phyloP scores from a whole-genome alignment of 2,888 invertebrate species.

The Megastigmus dorsalis region DNA sequence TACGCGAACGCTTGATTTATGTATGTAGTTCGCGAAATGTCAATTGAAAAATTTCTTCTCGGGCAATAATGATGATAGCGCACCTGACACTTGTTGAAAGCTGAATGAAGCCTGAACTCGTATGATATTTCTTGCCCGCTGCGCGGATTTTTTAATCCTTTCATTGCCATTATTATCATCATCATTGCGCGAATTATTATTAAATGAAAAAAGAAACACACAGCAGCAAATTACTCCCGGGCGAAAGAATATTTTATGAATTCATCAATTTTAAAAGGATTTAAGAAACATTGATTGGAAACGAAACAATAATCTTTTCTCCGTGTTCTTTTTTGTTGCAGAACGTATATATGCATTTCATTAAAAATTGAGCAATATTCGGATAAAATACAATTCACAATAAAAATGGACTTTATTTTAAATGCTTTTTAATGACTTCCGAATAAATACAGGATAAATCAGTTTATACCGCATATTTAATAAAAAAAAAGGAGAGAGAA shows the following conservation, averaged over 20 bases:
- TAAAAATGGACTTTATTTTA: constrained; percentile 7
- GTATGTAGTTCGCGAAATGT: neutral
- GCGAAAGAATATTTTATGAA: no score
- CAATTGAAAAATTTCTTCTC: neutral
- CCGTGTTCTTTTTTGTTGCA: neutral
- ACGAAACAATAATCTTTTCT: neutral
- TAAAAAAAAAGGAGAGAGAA: constrained; percentile 1
- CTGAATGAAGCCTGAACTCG: no score
- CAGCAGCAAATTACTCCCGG: no score
- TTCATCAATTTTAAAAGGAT: neutral
- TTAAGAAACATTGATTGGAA: neutral
- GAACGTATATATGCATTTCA: neutral
- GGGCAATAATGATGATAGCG: neutral
- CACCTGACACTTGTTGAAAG: constrained; percentile 12
- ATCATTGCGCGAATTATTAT: neutral
- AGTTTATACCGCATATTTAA: constrained; percentile 1
- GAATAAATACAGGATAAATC: constrained; percentile 14
- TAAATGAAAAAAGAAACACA: neutral
- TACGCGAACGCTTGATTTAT: constrained; percentile 1
- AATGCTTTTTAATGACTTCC: constrained; percentile 11
- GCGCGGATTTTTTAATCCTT: neutral
- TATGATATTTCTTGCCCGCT: no score
- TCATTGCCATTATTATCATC: neutral
- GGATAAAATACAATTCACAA: constrained; percentile 1
- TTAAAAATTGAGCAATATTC: constrained; percentile 4